Evolutionary conservation across 2,797 vertebrate species (phyloP), one percentile per base, ranked within the genome.

Genomic region (Dendrocincla tyrannina): DNA sequence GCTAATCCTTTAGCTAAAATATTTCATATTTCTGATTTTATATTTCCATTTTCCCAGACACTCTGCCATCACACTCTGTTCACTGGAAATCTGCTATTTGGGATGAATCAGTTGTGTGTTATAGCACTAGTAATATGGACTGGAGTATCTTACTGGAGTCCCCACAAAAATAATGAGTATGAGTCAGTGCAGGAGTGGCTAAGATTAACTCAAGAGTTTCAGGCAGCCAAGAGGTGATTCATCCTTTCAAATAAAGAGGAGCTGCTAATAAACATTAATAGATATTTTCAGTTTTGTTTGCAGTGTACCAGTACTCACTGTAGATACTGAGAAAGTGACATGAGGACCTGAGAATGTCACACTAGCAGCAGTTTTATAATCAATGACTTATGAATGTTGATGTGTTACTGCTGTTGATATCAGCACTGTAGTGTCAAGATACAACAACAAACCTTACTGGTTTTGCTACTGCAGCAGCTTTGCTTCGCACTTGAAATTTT

Each of bases 101-200:
- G 9, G 25, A 41, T 93, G 55, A 92, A 88, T 79, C 75, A 85
- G 52, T 10, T n/a, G n/a, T 15, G 13, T 84, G 60, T 78, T 95
- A 74, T 53, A 46, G 69, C 11, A 73, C 28, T 78, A 39, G 32
- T 58, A 75, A 74, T 69, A 67, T 24, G 25, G 50, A 60, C 69
- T 60, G 18, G 52, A 66, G 35, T 89, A 86, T 79, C 73, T 91
- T 46, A 35, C 60, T 72, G 75, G 50, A 81, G 28, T 95, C 82
- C 59, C 35, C 33, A 67, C 77, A 96, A 68, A 64, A 87, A 56
- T 60, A 89, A 47, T 64, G 79, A 75, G 47, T 78, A 85, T 96
- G 94, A 96, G 70, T 97, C 94, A 96, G 37, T 60, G 49, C 81
- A 94, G 94, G 95, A 94, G 91, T 96, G 94, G 92, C 90, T 96